Percentiles rank a stretch among this genome's conserved stretches.
Evolutionary conservation across 35 echinoderm and acorn worm species (phyloP).

Genomic region (Antedon bifida): DNA sequence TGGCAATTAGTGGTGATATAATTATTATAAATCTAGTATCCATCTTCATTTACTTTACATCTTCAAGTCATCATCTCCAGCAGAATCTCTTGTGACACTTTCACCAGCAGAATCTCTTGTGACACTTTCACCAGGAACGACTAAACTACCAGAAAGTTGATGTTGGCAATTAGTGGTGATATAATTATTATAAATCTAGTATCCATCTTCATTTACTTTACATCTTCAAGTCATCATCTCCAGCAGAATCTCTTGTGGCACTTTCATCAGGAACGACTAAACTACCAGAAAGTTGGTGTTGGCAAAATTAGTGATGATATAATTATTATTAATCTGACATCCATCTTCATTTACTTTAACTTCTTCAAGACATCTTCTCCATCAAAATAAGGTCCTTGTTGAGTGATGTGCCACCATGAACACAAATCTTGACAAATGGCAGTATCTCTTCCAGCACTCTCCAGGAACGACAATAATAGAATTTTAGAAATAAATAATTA

Average conservation of each 20-base stretch:
- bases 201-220: conserved; percentile 63
- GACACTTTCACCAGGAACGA: not conserved
- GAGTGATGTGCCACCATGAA: too few relatives aligned
- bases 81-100: not conserved
- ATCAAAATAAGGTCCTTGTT: too few relatives aligned
- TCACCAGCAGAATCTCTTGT: not conserved
- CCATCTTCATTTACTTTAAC: conserved; percentile 70
- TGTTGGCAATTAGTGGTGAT: too few relatives aligned
- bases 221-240: conserved; percentile 31
- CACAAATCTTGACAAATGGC: too few relatives aligned
- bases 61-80: conserved; percentile 17
- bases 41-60: conserved; percentile 69
- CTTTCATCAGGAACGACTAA: not conserved
- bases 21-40: conserved; percentile 59
- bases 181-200: too few relatives aligned
- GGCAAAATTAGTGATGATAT: too few relatives aligned
- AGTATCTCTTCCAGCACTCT: too few relatives aligned
- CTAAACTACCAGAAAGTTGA: not conserved
- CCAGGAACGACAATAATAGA: too few relatives aligned
- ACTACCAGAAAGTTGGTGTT: not conserved
- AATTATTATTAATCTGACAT: conserved; percentile 57
- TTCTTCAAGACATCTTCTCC: conserved; percentile 27
- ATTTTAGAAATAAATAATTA: too few relatives aligned
- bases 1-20: too few relatives aligned
- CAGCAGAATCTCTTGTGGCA: not conserved